These are phyloP conservation scores for Limenitis camilla DNA, from an alignment of 2,888 invertebrate genomes.

Conservation along the genomic window DNA sequence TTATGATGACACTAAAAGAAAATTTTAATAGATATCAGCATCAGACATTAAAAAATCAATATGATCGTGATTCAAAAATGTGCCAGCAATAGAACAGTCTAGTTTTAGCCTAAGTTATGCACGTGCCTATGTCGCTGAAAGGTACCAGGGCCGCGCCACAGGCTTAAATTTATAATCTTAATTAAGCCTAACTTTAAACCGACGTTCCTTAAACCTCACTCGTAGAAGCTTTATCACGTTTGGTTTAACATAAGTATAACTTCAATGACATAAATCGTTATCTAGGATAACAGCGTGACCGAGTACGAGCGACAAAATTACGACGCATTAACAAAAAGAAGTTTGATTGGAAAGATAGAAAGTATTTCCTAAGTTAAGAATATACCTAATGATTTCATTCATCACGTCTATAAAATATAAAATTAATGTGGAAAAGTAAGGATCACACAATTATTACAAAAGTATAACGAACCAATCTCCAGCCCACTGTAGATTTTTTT, in stretches of 20 bases:
- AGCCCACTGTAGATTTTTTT: no score
- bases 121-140: slow-evolving; percentile 12
- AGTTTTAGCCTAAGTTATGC: slow-evolving; percentile 8
- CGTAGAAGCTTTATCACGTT: no score
- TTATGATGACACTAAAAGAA: no score
- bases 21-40: no score
- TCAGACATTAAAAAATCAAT: background rate
- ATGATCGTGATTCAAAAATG: background rate
- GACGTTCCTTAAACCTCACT: no score
- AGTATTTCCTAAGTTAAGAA: background rate
- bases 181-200: no score
- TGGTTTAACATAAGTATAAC: background rate
- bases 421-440: background rate
- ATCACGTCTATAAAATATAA: no score
- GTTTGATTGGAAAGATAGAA: slow-evolving; percentile 1
- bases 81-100: background rate
- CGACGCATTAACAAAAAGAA: slow-evolving; percentile 55
- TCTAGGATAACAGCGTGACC: slow-evolving; percentile 66
- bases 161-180: no score
- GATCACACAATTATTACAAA: slow-evolving; percentile 4
- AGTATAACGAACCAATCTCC: slow-evolving; percentile 30
- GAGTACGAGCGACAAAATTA: slow-evolving; percentile 57
- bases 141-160: background rate
- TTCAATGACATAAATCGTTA: slow-evolving; percentile 38
- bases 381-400: no score